phyloP scores from a whole-genome alignment of 2,797 vertebrate genomes.

The Channallabes apus region DNA sequence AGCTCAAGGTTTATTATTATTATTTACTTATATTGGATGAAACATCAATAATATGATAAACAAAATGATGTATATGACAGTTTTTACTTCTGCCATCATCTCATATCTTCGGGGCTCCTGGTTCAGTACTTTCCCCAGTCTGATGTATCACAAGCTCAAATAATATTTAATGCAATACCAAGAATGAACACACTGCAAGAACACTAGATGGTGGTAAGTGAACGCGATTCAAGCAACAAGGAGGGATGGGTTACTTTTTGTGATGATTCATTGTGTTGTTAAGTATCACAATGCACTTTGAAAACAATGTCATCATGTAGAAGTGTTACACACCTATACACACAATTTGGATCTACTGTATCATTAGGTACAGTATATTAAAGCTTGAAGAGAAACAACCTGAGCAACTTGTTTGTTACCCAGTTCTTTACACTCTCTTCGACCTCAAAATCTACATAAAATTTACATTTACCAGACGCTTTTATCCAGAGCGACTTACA shows the following conservation, averaged over 20 bases:
- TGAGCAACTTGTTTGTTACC: not conserved
- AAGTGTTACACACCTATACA: not conserved
- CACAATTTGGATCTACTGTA: not conserved
- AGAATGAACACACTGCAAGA: not conserved
- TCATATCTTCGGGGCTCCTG: too few relatives aligned
- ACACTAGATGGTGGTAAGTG: constrained; percentile 2
- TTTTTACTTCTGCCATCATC: too few relatives aligned
- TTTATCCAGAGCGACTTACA: too few relatives aligned
- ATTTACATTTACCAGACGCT: too few relatives aligned
- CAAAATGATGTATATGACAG: too few relatives aligned
- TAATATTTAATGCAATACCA: not conserved
- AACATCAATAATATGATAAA: too few relatives aligned
- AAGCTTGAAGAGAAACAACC: not conserved
- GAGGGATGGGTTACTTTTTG: not conserved
- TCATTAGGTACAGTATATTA: too few relatives aligned
- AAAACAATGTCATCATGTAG: not conserved
- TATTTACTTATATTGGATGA: too few relatives aligned
- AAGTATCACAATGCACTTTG: not conserved
- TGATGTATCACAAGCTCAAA: not conserved
- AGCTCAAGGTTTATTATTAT: too few relatives aligned
- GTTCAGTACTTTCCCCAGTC: not conserved
- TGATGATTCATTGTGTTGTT: not conserved
- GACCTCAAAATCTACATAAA: not conserved
- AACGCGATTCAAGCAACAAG: not conserved
- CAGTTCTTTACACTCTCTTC: not conserved